Conservation (phyloP, 1,140 invertebrate genomes). For the Varroa destructor region DNA sequence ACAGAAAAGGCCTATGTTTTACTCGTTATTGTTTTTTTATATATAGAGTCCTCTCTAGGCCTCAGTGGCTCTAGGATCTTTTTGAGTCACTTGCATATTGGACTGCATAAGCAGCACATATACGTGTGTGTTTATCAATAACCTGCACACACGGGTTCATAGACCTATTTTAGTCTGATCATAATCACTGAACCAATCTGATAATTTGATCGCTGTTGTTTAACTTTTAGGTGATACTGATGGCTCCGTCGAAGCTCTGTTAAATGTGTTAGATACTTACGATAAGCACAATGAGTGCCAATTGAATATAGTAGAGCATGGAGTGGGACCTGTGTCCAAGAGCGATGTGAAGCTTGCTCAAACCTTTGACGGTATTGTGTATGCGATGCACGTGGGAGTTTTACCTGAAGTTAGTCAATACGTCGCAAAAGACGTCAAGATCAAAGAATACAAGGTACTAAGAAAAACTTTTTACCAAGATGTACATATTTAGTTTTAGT, state of each 20-base stretch:
- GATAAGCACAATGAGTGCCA: slow-evolving; percentile 55
- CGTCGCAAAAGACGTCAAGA: slow-evolving; percentile 45
- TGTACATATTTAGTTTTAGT: not conserved
- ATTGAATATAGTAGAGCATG: slow-evolving; percentile 74
- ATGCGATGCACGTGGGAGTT: slow-evolving; percentile 46
- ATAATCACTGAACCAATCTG: too few species aligned
- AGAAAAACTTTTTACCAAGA: not conserved
- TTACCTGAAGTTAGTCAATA: slow-evolving; percentile 45
- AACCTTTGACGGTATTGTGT: slow-evolving; percentile 54
- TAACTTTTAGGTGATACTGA: slow-evolving; percentile 53
- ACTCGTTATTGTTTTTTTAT: too few species aligned
- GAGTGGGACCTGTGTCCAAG: slow-evolving; percentile 66
- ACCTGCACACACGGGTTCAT: not conserved
- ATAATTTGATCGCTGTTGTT: slow-evolving; percentile 29
- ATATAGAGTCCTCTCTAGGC: too few species aligned
- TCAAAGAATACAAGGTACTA: slow-evolving; percentile 53
- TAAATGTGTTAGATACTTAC: slow-evolving; percentile 81
- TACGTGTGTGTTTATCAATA: not conserved
- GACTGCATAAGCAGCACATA: too few species aligned
- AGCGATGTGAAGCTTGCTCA: slow-evolving; percentile 72
- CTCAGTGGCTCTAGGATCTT: too few species aligned
- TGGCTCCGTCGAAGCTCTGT: slow-evolving; percentile 81
- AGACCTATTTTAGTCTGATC: not conserved
- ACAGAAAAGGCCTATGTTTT: too few species aligned
- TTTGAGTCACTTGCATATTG: too few species aligned